Evolutionary conservation across 2,113 vertebrate genomes (phyloP).

Genomic region (Anoura caudifer): DNA sequence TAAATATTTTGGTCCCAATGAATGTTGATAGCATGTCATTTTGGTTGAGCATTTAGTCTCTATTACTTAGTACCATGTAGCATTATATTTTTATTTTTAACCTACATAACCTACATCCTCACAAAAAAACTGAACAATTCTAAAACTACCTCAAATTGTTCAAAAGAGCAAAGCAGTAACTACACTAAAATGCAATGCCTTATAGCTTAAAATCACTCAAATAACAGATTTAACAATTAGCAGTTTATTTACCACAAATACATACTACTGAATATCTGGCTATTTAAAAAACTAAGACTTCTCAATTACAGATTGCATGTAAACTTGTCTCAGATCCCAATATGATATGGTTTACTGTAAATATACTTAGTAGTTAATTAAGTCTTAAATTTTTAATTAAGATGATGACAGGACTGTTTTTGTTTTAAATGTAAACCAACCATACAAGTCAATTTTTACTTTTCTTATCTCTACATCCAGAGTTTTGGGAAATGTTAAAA

Average conservation of each 20-base stretch:
- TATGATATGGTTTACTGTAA: neutral
- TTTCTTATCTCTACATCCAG: neutral
- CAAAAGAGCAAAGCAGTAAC: neutral
- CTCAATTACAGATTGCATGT: neutral
- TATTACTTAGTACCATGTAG: neutral
- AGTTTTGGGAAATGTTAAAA: conserved; percentile 6
- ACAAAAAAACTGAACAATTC: neutral
- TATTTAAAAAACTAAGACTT: conserved; percentile 1
- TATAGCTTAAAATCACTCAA: neutral
- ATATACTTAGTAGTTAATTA: neutral
- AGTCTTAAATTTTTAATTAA: neutral
- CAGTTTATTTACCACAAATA: conserved; percentile 1
- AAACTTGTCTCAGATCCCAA: neutral
- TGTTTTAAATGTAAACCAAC: conserved; percentile 32
- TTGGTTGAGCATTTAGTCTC: neutral
- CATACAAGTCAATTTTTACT: neutral
- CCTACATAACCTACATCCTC: neutral
- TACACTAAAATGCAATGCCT: conserved; percentile 5
- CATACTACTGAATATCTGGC: neutral
- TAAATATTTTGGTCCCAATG: neutral
- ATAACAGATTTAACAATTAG: neutral
- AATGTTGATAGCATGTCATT: neutral
- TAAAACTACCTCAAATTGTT: neutral
- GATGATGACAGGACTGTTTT: neutral
- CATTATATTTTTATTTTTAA: conserved; percentile 17